A percentile compares a stretch with the other conserved stretches of the same genome.
Conservation (phyloP, 2,113 vertebrate species). For the Colius striatus region DNA sequence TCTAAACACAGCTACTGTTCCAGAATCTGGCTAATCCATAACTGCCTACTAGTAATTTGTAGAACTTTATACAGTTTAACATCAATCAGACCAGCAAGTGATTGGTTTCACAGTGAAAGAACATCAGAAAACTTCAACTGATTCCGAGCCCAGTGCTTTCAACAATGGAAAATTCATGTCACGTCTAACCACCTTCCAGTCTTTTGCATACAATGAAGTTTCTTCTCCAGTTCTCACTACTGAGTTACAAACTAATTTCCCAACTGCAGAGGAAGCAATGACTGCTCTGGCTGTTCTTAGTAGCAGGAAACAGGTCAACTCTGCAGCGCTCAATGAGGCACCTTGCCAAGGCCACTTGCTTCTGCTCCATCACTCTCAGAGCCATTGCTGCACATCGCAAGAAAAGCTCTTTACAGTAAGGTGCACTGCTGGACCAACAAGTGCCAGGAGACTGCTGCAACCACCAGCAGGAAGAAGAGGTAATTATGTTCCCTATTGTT, state of each 20-base stretch:
- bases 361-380: neutral
- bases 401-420: neutral
- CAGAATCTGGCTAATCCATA: neutral
- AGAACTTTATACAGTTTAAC: neutral
- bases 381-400: neutral
- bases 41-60: neutral
- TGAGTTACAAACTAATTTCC: neutral
- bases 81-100: neutral
- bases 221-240: neutral
- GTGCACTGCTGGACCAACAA: neutral
- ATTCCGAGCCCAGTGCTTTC: neutral
- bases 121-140: neutral
- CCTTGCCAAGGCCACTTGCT: neutral
- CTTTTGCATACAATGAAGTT: neutral
- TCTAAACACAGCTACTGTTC: neutral
- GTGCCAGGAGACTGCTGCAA: neutral
- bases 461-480: neutral
- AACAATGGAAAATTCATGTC: neutral
- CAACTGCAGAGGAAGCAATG: neutral
- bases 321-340: slow-evolving; percentile 15
- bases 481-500: neutral
- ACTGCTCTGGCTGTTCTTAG: neutral
- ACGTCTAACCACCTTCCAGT: neutral
- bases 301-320: slow-evolving; percentile 5
- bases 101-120: neutral